Base-by-base conservation (phyloP, 2,888 invertebrate species). In the Ceriagrion tenellum region DNA sequence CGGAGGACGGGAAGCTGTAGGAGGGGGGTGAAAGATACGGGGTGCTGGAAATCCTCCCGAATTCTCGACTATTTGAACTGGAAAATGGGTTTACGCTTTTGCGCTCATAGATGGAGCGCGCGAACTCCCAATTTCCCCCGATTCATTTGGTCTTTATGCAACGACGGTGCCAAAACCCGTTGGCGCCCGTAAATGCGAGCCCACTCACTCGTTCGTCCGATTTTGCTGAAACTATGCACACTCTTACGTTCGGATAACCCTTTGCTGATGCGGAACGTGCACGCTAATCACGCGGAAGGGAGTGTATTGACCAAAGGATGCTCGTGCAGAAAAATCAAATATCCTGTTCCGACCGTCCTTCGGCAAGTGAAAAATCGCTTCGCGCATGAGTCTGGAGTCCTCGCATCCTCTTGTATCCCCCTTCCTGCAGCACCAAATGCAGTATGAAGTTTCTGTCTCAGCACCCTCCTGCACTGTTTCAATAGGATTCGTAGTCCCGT, bases 1-100 rank as follows among this genome's bases (percentile, higher is more conserved):
- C 13, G 35, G 59, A 20, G 20, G 59, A 59, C 13, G 59, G 59
- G 12, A 12, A 59, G 59, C 12, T n/a, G 69, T 69, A 4, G n/a
- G 69, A n/a, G 26, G 69, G 69, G 26, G 69, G 69, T n/a, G 69
- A 10, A 13, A 0, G 18, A 59, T n/a, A 26, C 56, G 56, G 16
- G 16, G 20, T 16, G 59, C 2, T 59, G 69, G 69, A 69, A 69
- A 69, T 16, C 81, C 35, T 30, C 35, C 35, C 81, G 0, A 26
- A 35, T 81, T 81, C 81, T 81, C 35, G 10, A 81, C 81, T 81
- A 81, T 81, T 81, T 81, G 81, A 81, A 81, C 81, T 81, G 81
- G 81, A 81, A 81, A 81, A 81, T 81, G 35, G 81, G 35, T 81
- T 81, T 81, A 35, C 81, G 81, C 81, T 81, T 59, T 35, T 81